Evolutionary conservation across 2,888 invertebrate genomes (phyloP).

Genomic region (Amaurobius ferox): DNA sequence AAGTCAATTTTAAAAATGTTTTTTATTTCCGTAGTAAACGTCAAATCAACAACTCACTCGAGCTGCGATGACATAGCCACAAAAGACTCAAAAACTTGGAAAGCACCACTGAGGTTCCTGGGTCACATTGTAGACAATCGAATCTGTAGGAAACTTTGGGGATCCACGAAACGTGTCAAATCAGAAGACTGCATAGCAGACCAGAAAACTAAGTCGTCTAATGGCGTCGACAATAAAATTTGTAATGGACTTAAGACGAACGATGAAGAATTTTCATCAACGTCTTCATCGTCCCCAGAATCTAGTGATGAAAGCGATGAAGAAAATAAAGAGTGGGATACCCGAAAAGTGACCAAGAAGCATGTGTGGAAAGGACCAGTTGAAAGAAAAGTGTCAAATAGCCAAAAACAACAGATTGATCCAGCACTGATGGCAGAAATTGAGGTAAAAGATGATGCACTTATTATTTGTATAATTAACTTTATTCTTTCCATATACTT

Average conservation of each 20-base stretch:
- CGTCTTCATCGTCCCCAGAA: slow-evolving; percentile 15
- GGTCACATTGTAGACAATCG: slow-evolving; percentile 60
- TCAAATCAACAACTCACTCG: slow-evolving; percentile 31
- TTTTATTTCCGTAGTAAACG: slow-evolving; percentile 41
- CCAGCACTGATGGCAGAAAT: slow-evolving; percentile 73
- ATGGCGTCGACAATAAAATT: not conserved
- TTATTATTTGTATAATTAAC: not conserved
- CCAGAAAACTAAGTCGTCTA: not conserved
- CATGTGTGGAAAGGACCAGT: slow-evolving; percentile 35
- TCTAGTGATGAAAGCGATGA: slow-evolving; percentile 28
- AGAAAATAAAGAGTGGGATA: slow-evolving; percentile 12
- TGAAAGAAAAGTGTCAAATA: slow-evolving; percentile 36
- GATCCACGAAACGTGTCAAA: slow-evolving; percentile 19
- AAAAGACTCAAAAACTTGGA: slow-evolving; percentile 34
- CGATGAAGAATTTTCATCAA: slow-evolving; percentile 1
- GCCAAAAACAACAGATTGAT: slow-evolving; percentile 63
- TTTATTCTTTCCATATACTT: not conserved
- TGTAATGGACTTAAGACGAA: slow-evolving; percentile 16
- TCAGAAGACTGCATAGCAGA: slow-evolving; percentile 33
- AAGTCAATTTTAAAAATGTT: no score
- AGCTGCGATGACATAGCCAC: slow-evolving; percentile 20
- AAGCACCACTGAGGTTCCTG: slow-evolving; percentile 40
- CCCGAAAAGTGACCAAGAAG: not conserved
- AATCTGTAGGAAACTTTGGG: slow-evolving; percentile 41
- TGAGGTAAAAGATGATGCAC: slow-evolving; percentile 55